phyloP scores from a whole-genome alignment of 2,797 vertebrate genomes.

The Enteromius thamalakanensis region DNA sequence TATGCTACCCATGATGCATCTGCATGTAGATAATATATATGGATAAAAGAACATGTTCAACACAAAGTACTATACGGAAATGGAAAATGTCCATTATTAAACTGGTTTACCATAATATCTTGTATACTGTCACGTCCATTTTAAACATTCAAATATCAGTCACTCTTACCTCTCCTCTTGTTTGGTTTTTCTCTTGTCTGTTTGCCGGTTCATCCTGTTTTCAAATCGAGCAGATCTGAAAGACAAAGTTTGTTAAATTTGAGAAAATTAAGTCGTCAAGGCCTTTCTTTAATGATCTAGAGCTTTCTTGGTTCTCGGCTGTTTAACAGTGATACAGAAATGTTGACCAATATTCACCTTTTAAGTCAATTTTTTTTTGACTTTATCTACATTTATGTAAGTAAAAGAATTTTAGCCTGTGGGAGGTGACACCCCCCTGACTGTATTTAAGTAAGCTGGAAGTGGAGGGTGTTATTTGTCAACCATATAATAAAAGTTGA shows the following conservation, averaged over 20 bases:
- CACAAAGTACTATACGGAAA: not conserved
- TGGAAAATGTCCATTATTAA: not conserved
- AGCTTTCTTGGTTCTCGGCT: not conserved
- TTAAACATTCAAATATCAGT: not conserved
- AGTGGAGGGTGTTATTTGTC: not conserved
- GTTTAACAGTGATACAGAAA: not conserved
- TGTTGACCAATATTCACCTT: not conserved
- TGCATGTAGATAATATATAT: not conserved
- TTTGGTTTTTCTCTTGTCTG: conserved; percentile 78
- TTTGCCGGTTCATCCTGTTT: conserved; percentile 77
- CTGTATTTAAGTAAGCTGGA: not conserved
- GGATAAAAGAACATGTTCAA: not conserved
- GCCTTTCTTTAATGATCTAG: not conserved
- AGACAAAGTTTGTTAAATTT: conserved; percentile 14
- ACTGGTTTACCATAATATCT: not conserved
- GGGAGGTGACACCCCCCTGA: not conserved
- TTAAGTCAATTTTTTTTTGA: not conserved
- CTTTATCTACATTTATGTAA: not conserved
- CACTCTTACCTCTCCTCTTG: conserved; percentile 88
- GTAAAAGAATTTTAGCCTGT: not conserved
- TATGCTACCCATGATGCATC: not conserved
- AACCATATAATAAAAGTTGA: conserved; percentile 7
- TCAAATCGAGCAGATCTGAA: conserved; percentile 77
- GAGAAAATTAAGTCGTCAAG: not conserved
- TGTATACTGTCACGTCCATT: not conserved